A percentile compares a stretch with the other conserved stretches of the same genome.
Conservation (phyloP, 2,797 vertebrate species). For the Coreius guichenoti region DNA sequence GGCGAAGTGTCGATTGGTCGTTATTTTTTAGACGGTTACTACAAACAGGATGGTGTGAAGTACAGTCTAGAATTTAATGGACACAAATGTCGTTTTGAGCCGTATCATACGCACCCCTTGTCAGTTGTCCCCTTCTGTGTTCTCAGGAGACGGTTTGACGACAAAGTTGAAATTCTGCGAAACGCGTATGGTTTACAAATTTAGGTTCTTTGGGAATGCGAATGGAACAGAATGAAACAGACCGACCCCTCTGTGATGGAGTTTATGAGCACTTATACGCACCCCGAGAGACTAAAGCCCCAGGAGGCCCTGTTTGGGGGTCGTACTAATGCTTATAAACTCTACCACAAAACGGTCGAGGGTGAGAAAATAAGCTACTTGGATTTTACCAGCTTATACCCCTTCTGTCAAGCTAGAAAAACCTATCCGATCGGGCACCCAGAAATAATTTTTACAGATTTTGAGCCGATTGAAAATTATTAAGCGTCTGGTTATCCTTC, state of each 20-base stretch:
- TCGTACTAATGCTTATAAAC: too few relatives aligned
- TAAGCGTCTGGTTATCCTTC: background rate
- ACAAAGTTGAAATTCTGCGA: background rate
- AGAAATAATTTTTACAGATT: background rate
- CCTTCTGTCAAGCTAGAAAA: too few relatives aligned
- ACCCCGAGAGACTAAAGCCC: background rate
- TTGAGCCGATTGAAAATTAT: background rate
- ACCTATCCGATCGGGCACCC: too few relatives aligned
- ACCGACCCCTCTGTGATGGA: background rate
- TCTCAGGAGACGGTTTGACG: slow-evolving; percentile 10
- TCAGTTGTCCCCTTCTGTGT: background rate
- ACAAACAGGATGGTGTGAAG: too few relatives aligned
- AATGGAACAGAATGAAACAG: background rate
- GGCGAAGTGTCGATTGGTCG: too few relatives aligned
- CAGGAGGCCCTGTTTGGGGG: slow-evolving; percentile 4
- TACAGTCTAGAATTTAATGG: too few relatives aligned
- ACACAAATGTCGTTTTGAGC: too few relatives aligned
- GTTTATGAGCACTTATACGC: background rate
- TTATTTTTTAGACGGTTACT: too few relatives aligned
- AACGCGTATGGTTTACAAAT: background rate
- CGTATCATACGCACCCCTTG: too few relatives aligned
- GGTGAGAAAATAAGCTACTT: too few relatives aligned
- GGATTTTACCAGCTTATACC: too few relatives aligned
- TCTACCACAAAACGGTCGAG: too few relatives aligned
- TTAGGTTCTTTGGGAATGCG: slow-evolving; percentile 11